These are phyloP conservation scores for Myotis daubentonii DNA, from an alignment of 2,797 vertebrate species.

Conservation along the genomic window DNA sequence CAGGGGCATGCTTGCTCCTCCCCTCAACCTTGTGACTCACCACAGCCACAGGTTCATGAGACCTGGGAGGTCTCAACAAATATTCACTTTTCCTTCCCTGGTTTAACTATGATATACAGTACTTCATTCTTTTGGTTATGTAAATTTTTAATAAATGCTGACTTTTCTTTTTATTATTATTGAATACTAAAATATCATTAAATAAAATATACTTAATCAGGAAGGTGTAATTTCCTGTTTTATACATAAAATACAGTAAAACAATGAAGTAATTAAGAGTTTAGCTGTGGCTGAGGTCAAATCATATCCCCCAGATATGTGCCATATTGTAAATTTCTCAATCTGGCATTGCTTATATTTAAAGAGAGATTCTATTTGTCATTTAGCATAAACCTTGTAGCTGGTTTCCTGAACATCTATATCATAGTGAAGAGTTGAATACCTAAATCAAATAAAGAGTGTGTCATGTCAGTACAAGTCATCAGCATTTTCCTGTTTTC, in stretches of 20 bases:
- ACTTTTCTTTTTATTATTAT: background rate
- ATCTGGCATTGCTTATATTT: background rate
- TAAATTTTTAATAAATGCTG: slow-evolving; percentile 14
- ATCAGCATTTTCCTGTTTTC: slow-evolving; percentile 32
- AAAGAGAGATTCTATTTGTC: background rate
- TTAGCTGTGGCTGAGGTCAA: background rate
- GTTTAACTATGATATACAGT: background rate
- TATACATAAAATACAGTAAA: background rate
- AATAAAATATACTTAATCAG: background rate
- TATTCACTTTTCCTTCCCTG: background rate
- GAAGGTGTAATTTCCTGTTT: background rate
- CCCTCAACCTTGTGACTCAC: background rate
- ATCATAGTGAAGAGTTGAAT: background rate
- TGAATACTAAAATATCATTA: background rate
- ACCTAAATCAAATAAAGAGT: background rate
- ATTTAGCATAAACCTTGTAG: background rate
- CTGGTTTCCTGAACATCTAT: background rate
- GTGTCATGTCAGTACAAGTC: background rate
- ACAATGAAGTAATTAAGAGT: background rate
- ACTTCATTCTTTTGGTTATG: background rate
- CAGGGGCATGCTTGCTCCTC: fast-evolving
- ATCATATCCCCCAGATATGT: too few species aligned
- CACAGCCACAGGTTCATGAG: background rate
- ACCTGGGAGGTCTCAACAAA: background rate
- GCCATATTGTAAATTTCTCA: background rate